phyloP scores from a whole-genome alignment of 2,113 vertebrate species.

The Paralichthys olivaceus region DNA sequence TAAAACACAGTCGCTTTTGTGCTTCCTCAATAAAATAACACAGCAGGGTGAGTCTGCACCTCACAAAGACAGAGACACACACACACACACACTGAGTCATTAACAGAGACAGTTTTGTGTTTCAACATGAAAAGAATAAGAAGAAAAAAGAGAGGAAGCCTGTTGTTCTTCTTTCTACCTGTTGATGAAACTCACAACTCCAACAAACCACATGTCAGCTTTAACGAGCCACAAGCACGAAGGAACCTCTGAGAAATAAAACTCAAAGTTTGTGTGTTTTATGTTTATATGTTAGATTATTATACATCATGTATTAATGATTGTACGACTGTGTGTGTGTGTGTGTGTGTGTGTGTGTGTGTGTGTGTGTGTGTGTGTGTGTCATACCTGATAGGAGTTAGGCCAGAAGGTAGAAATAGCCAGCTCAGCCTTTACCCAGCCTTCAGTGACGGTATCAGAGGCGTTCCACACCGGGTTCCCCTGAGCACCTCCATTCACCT shows the following conservation, averaged over 20 bases:
- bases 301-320: too few relatives aligned
- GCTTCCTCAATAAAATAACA: constrained; percentile 38
- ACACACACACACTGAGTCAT: neutral
- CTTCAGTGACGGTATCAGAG: constrained; percentile 89
- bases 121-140: neutral
- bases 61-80: neutral
- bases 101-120: constrained; percentile 1
- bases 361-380: constrained; percentile 1
- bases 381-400: constrained; percentile 94
- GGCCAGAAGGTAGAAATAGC: constrained; percentile 99
- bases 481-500: constrained; percentile 92
- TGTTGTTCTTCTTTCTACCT: too few relatives aligned
- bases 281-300: too few relatives aligned
- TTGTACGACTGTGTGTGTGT: neutral
- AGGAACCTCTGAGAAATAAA: too few relatives aligned
- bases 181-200: too few relatives aligned
- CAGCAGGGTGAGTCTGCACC: constrained; percentile 34
- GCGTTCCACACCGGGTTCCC: constrained; percentile 97
- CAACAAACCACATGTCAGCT: too few relatives aligned
- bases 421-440: constrained; percentile 95
- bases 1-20: constrained; percentile 27
- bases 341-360: neutral
- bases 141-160: too few relatives aligned
- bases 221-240: too few relatives aligned
- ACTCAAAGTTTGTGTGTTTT: too few relatives aligned